These are phyloP conservation scores for Dufourea novaeangliae DNA, from an alignment of 1,140 invertebrate species.

Conservation along the genomic window DNA sequence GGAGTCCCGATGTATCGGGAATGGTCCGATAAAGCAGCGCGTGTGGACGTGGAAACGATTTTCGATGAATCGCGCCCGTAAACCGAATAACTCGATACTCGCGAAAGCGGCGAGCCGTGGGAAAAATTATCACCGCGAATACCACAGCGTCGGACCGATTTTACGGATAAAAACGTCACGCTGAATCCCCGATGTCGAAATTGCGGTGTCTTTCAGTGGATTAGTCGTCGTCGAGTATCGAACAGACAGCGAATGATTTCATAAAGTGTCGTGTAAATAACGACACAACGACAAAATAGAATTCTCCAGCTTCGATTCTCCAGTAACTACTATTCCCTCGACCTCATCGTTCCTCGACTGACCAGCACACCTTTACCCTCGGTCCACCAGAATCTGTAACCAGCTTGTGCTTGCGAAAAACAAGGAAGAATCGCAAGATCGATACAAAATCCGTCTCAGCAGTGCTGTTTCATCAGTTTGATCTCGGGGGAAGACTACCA, in stretches of 20 bases:
- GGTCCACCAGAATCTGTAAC: too few species aligned
- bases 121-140: slow-evolving; percentile 56
- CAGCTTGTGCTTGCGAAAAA: too few species aligned
- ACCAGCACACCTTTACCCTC: too few species aligned
- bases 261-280: too few species aligned
- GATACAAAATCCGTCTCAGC: neutral
- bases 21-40: slow-evolving; percentile 18
- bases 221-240: too few species aligned
- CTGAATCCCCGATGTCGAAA: neutral
- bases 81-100: slow-evolving; percentile 60
- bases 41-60: slow-evolving; percentile 52
- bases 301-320: too few species aligned
- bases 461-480: slow-evolving; percentile 22
- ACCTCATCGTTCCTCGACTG: too few species aligned
- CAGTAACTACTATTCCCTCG: too few species aligned
- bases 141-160: slow-evolving; percentile 20
- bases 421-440: neutral
- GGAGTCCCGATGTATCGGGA: neutral
- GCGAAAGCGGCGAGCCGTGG: slow-evolving; percentile 29
- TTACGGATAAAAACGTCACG: slow-evolving; percentile 15
- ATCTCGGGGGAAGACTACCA: slow-evolving; percentile 42
- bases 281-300: too few species aligned
- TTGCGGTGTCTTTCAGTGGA: neutral
- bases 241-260: too few species aligned
- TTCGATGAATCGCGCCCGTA: slow-evolving; percentile 55